Base-by-base conservation (phyloP, 2,113 vertebrate genomes). In the Notarius lentiginosus region DNA sequence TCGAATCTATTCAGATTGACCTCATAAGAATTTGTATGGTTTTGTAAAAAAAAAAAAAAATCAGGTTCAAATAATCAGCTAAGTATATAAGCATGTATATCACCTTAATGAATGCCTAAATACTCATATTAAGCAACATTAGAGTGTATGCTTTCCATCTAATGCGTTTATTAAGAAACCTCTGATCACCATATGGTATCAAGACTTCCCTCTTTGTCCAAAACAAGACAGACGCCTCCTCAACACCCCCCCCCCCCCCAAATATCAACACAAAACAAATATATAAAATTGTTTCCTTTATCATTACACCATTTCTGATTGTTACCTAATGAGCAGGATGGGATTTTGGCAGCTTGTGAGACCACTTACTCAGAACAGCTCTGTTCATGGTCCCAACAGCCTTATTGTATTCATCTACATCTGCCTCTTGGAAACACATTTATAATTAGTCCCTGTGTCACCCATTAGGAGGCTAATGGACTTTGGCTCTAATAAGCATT, bases 351-450 rank as follows among this genome's bases (percentile, higher is more conserved):
- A 93, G 95, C 94, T 97, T 96, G 95, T 95, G 55, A 95, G 95
- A 94, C 93, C 94, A 94, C 95, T 95, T 93, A 95, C 96, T 96
- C 96, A 97, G 96, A 95, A 94, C 94, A 96, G 95, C 93, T 93
- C 91, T 95, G 95, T 96, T 97, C 97, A 97, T 97, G 95, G 96
- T 89, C 89, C 91, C 93, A 95, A 92, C 93, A 93, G 94, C 94
- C 93, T 94, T 82, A 95, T 94, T 93, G 92, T 91, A 93, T 95
- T 95, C 94, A 95, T 95, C 95, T 95, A 94, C 94, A 93, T 94
- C 94, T 93, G 93, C 93, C 92, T 96, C 58, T 87, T 95, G 94
- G 95, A 95, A 96, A 96, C 95, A 95, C 93, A 94, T 94, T 94
- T 93, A 95, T 96, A 96, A 96, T 96, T 95, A 95, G 94, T 89